A percentile compares a stretch with the other conserved stretches of the same genome.
phyloP scores from a whole-genome alignment of 2,113 vertebrate species.

The Ptilorrhoa leucosticta region DNA sequence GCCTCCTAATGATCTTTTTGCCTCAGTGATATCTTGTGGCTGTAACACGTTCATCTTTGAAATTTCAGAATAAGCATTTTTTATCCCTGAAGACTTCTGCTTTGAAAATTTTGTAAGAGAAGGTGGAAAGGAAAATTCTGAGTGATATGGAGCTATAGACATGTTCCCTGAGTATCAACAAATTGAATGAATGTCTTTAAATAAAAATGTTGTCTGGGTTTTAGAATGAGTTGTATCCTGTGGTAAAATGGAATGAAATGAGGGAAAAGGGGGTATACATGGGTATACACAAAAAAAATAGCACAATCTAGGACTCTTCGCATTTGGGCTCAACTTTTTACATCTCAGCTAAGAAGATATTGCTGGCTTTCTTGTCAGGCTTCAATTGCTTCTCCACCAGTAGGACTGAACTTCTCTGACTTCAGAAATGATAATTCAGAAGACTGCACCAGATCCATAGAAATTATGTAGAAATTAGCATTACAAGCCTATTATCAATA shows the following conservation, averaged over 20 bases:
- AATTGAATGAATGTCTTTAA: not conserved
- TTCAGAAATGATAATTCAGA: not conserved
- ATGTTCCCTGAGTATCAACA: not conserved
- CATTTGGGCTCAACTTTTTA: not conserved
- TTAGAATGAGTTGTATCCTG: not conserved
- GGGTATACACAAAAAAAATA: not conserved
- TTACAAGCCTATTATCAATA: not conserved
- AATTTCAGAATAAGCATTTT: not conserved
- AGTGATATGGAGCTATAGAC: not conserved
- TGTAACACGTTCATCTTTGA: not conserved
- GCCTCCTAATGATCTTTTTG: not conserved
- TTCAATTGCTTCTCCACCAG: not conserved
- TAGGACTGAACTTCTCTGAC: not conserved
- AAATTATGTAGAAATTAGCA: not conserved
- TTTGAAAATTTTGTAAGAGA: not conserved
- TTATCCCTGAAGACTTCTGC: not conserved
- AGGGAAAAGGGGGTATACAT: not conserved
- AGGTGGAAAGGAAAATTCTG: not conserved
- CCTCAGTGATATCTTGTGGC: not conserved
- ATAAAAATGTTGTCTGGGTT: not conserved
- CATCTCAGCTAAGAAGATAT: not conserved
- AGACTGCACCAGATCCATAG: not conserved
- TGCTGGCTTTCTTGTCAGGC: not conserved
- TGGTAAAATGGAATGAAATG: not conserved
- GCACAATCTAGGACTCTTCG: not conserved